These are phyloP conservation scores for Archips xylosteana DNA, from an alignment of 2,888 invertebrate species.

Conservation along the genomic window DNA sequence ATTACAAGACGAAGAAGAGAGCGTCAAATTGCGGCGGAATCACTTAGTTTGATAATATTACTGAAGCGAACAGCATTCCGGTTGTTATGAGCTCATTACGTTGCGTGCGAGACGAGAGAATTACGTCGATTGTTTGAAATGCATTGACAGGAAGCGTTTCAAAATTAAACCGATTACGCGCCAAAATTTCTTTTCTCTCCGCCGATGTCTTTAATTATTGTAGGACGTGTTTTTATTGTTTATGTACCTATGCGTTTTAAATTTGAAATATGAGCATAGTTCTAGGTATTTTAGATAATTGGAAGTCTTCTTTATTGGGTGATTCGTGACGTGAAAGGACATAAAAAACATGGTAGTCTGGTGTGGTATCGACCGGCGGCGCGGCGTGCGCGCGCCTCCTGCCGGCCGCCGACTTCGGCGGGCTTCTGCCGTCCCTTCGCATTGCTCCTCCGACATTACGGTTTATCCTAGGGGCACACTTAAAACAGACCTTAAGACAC, in stretches of 20 bases:
- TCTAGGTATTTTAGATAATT: conserved; percentile 65
- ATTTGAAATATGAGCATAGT: conserved; percentile 14
- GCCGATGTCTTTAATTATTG: background rate
- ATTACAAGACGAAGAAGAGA: conserved; percentile 5
- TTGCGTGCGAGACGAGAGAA: conserved; percentile 25
- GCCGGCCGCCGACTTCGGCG: conserved; percentile 50
- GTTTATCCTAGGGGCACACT: background rate
- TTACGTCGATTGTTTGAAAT: conserved; percentile 36
- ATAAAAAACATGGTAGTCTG: conserved; percentile 84
- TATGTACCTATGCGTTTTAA: conserved; percentile 10
- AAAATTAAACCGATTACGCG: conserved; percentile 31
- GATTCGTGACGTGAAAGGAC: conserved; percentile 78
- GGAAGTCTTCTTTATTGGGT: conserved; percentile 74
- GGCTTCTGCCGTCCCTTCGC: conserved; percentile 43
- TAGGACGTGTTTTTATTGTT: background rate
- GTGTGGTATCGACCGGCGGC: conserved; percentile 79
- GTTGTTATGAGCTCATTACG: conserved; percentile 25
- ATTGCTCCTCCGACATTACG: conserved; percentile 6
- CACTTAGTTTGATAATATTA: conserved; percentile 29
- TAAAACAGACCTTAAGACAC: background rate
- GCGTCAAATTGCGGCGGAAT: conserved; percentile 23
- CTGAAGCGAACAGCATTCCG: conserved; percentile 28
- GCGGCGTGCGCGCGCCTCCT: conserved; percentile 74
- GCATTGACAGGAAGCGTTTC: conserved; percentile 27
- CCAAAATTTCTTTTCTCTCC: conserved; percentile 14